A percentile compares a stretch with the other conserved stretches of the same genome.
These are phyloP conservation scores for Atlantisia rogersi DNA, from an alignment of 2,113 vertebrate species.

Conservation along the genomic window DNA sequence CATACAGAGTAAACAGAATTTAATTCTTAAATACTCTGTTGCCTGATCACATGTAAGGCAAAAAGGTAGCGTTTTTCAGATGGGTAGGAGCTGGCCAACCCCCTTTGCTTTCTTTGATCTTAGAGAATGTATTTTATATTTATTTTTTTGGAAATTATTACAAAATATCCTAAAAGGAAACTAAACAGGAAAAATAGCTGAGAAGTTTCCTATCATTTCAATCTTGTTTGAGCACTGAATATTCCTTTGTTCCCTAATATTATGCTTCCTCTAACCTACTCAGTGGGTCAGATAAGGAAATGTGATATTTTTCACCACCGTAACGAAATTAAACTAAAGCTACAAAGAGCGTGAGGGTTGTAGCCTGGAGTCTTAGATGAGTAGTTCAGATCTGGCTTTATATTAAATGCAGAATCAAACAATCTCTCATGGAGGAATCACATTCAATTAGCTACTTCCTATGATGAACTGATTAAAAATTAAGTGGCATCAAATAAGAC, in stretches of 20 bases:
- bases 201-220: conserved; percentile 51
- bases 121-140: background rate
- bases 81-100: background rate
- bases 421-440: conserved; percentile 30
- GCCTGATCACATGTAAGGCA: background rate
- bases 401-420: background rate
- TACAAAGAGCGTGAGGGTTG: background rate
- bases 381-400: conserved; percentile 1
- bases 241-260: conserved; percentile 79
- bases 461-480: conserved; percentile 67
- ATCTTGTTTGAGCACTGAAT: conserved; percentile 79
- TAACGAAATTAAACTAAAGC: conserved; percentile 38
- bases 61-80: background rate
- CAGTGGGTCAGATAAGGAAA: conserved; percentile 77
- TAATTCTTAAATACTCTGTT: background rate
- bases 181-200: conserved; percentile 45
- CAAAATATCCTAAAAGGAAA: conserved; percentile 24
- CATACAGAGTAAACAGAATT: background rate
- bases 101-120: background rate
- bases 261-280: conserved; percentile 78
- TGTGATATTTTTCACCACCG: conserved; percentile 70
- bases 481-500: conserved; percentile 29
- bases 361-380: conserved; percentile 36
- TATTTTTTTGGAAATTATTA: background rate
- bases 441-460: conserved; percentile 53